phyloP scores from a whole-genome alignment of 2,113 vertebrate genomes.

The Acinonyx jubatus region DNA sequence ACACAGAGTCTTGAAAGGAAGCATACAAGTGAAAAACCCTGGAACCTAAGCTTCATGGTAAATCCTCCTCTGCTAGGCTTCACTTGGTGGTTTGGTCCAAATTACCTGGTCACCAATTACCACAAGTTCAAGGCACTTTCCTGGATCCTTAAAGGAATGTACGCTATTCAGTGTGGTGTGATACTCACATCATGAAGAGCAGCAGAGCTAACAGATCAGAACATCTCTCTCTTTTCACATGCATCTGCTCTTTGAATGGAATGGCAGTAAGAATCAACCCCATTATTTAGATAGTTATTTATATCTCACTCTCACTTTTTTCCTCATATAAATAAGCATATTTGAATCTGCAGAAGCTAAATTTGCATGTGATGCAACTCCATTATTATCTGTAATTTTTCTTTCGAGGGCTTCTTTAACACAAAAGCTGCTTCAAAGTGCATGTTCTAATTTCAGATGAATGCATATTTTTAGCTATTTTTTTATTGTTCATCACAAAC shows the following conservation, averaged over 20 bases:
- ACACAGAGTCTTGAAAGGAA: background rate
- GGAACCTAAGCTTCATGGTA: background rate
- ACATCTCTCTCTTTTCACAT: background rate
- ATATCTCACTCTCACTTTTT: constrained; percentile 8
- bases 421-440: constrained; percentile 35
- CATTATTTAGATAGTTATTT: constrained; percentile 53
- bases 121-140: background rate
- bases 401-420: background rate
- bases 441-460: constrained; percentile 15
- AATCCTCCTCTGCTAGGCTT: background rate
- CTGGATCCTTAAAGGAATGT: background rate
- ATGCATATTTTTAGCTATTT: constrained; percentile 7
- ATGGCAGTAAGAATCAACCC: background rate
- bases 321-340: background rate
- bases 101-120: background rate
- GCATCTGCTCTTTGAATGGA: constrained; percentile 20
- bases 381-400: constrained; percentile 18
- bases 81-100: background rate
- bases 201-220: background rate
- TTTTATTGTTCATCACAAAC: background rate
- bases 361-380: background rate
- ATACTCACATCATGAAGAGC: background rate
- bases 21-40: background rate
- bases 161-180: background rate
- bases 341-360: constrained; percentile 35